A percentile compares a stretch with the other conserved stretches of the same genome.
Evolutionary conservation across 2,113 vertebrate species (phyloP).

Genomic region (Caloenas nicobarica): DNA sequence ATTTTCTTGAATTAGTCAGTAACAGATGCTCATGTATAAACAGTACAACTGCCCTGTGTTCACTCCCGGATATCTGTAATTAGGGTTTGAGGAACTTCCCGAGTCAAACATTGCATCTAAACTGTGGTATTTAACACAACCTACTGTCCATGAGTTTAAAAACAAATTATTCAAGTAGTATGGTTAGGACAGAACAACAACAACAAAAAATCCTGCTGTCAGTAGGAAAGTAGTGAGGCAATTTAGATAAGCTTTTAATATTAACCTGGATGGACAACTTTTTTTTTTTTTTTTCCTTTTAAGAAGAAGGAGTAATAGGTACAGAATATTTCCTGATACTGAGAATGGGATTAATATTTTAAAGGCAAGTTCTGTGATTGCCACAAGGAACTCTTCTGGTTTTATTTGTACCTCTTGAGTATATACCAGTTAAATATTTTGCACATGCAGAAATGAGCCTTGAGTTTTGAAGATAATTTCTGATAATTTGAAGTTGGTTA

Average conservation of each 20-base stretch:
- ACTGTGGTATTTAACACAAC: background rate
- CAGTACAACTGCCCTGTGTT: background rate
- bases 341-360: background rate
- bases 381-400: background rate
- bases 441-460: background rate
- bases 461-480: background rate
- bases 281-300: background rate
- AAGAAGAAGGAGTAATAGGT: background rate
- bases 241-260: background rate
- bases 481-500: background rate
- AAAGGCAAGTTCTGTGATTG: background rate
- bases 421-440: background rate
- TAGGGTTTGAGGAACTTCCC: background rate
- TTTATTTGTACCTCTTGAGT: background rate
- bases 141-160: background rate
- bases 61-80: background rate
- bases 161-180: background rate
- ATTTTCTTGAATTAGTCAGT: background rate
- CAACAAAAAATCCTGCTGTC: background rate
- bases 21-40: fast-evolving
- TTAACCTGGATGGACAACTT: background rate
- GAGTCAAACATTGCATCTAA: background rate
- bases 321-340: background rate
- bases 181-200: background rate
- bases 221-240: background rate